These are phyloP conservation scores for Nothura maculosa DNA, from an alignment of 2,797 vertebrate species.

Conservation along the genomic window DNA sequence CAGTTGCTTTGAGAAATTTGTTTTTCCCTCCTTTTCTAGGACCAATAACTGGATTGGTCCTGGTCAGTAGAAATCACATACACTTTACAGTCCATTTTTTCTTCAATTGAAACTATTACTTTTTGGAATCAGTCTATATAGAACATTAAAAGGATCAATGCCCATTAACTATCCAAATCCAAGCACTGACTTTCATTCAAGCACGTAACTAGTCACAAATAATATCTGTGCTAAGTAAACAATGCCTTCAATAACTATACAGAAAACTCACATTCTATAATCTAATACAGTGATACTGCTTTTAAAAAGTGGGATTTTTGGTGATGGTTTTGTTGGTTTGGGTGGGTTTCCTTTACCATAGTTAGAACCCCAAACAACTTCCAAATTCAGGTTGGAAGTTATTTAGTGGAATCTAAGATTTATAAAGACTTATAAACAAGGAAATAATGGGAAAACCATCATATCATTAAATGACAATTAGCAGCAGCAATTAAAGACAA, in stretches of 20 bases:
- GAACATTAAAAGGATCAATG: neutral
- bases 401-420: neutral
- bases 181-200: neutral
- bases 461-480: neutral
- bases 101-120: fast-evolving
- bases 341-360: neutral
- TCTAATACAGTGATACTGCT: neutral
- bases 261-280: neutral
- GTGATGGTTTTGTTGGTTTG: neutral
- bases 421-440: neutral
- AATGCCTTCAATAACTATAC: neutral
- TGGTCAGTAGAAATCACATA: neutral
- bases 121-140: neutral
- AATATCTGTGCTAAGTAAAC: neutral
- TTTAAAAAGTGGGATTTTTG: neutral
- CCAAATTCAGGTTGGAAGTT: neutral
- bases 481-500: neutral
- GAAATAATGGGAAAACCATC: neutral
- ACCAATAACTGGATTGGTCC: neutral
- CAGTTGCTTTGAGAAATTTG: neutral
- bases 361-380: neutral
- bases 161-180: neutral
- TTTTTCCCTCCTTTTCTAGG: neutral
- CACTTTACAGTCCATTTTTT: neutral
- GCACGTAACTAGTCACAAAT: neutral